Base-by-base conservation (phyloP, 2,888 invertebrate genomes). In the Acanthococcus lagerstroemiae region DNA sequence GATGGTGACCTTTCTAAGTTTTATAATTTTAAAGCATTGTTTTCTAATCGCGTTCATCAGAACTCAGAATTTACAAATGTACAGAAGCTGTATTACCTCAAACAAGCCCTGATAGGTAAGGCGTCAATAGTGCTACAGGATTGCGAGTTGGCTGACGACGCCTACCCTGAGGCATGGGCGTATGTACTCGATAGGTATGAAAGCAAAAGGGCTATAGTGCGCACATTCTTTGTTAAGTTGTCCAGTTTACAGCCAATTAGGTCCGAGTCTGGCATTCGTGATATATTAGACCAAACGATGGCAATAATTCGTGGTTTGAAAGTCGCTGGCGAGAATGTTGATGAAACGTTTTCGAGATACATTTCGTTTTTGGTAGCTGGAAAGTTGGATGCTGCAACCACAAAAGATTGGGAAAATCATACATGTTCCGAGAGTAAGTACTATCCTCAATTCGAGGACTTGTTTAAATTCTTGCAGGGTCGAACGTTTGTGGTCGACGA, bases 221-320 rank as follows among this genome's bases (percentile, higher is more conserved):
- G 25, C 7, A 52, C 5, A 5, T 24, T 52, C 15, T 52, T 52
- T 52, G 5, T 21, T 22, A 52, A 52, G 7, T 52, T 52, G 25
- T 52, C 21, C 15, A 52, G 15, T 52, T 52, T 52, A 24, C 22
- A 52, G 25, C 22, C 4, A 52, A 19, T 52, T 12, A 52, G 25
- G 25, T 22, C 21, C 15, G 52, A 52, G 25, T 4, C 21, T 7
- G 46, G 46, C 15, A 45, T 45, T 45, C 46, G 46, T 19, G 46
- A 45, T 4, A 45, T 45, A 52, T 24, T 52, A 19, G 52, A 52
- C 19, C 21, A 52, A 52, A 24, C 25, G 7, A 24, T 22, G 25
- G 25, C 25, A 52, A 52, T 52, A 52, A 52, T 52, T 52, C 21
- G 52, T 22, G 52, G 52, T 24, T 52, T 52, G 25, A 52, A 52